Conservation (phyloP, 2,888 invertebrate species). For the Mimumesa dahlbomi region DNA sequence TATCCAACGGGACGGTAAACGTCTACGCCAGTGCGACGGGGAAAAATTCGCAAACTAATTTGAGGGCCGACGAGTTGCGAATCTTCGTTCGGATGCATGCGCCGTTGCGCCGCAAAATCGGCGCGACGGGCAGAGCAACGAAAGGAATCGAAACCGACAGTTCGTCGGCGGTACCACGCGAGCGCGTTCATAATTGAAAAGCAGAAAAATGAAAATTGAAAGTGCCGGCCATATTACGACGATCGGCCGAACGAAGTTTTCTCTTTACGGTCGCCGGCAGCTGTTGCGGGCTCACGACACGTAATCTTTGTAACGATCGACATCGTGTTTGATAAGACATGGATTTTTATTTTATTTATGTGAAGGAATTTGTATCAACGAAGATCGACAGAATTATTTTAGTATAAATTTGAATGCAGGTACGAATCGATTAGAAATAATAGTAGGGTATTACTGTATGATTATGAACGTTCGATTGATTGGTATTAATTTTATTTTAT, state of each 20-base stretch:
- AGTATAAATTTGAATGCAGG: too few relatives aligned
- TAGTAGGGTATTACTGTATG: too few relatives aligned
- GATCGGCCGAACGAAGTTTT: too few relatives aligned
- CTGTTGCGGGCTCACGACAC: constrained; percentile 13
- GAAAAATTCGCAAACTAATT: constrained; percentile 17
- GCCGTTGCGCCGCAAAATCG: constrained; percentile 37
- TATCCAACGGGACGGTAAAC: too few relatives aligned
- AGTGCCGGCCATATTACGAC: constrained; percentile 6
- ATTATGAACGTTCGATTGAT: too few relatives aligned
- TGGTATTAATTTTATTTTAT: too few relatives aligned
- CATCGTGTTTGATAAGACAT: too few relatives aligned
- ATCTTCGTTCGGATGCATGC: constrained; percentile 22
- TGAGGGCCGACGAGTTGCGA: constrained; percentile 13
- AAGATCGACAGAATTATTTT: too few relatives aligned
- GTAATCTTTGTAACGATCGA: too few relatives aligned
- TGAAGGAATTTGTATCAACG: too few relatives aligned
- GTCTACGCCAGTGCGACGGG: neutral
- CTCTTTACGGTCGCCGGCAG: constrained; percentile 22
- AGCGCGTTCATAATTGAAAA: constrained; percentile 40
- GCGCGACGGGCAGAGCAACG: constrained; percentile 19
- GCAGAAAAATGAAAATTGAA: constrained; percentile 43
- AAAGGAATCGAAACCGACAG: constrained; percentile 30
- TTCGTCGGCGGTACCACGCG: constrained; percentile 17
- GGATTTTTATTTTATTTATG: too few relatives aligned
- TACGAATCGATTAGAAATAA: too few relatives aligned